Evolutionary conservation across 37 sponge, comb jelly and placozoan genomes (phyloP), one percentile per base, ranked within the genome.

Genomic region (Cliona cf. orientalis): DNA sequence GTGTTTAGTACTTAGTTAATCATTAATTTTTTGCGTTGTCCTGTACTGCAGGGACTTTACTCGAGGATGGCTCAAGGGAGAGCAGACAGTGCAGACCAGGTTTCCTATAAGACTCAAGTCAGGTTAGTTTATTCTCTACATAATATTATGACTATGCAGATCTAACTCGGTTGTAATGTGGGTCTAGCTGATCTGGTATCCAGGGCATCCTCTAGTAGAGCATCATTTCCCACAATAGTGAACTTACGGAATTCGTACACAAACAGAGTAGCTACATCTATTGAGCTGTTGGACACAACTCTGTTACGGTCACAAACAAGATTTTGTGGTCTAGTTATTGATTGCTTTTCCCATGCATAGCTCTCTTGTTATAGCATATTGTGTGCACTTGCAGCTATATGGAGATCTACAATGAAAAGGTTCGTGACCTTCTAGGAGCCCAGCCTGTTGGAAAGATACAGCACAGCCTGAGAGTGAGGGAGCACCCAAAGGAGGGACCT

Each of bases 361-460:
- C 5, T 61, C 12, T 70, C 25, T 35, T 21, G n/a, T n/a, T n/a
- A n/a, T n/a, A n/a, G n/a, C n/a, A n/a, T n/a, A n/a, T n/a, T n/a
- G n/a, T n/a, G n/a, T n/a, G n/a, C n/a, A n/a, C 55, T 2, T 65
- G 23, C 55, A 95, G 96, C 49, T 95, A 91, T 40, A 82, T 91
- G 86, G 96, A 95, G 74, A 95, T 95, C 29, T 95, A 95, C 84
- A 95, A 95, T 73, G 96, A 95, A 80, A 88, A 83, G 70, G 96
- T 91, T 23, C 66, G 84, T 5, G 96, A 95, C 62, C 73, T 95
- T 31, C 74, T 95, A 25, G 46, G 55, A 29, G 56, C 73, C 0
- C 14, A 56, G 34, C 23, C 44, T 36, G 26, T n/a, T 23, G 26
- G 42, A 3, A 43, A 73, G 2, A 28, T 29, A 1, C 38, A 58